These are phyloP conservation scores for Diabrotica virgifera DNA, from an alignment of 1,140 invertebrate species.

Conservation along the genomic window DNA sequence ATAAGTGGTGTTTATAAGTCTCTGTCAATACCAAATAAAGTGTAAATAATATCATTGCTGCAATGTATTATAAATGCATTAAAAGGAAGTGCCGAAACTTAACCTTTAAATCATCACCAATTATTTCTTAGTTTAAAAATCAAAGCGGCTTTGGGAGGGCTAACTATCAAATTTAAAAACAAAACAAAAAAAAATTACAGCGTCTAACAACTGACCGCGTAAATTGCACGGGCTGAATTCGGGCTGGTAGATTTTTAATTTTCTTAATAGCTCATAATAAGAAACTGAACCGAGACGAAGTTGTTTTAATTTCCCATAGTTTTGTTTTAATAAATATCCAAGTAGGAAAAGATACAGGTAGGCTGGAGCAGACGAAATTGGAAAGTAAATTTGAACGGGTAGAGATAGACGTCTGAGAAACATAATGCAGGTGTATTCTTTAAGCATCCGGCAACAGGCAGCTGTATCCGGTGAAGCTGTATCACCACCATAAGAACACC, in stretches of 20 bases:
- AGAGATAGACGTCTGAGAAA: conserved; percentile 44
- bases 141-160: not conserved
- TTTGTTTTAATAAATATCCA: conserved; percentile 22
- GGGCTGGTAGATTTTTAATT: conserved; percentile 9
- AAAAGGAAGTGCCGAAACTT: no score
- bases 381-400: conserved; percentile 37
- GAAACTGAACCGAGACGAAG: conserved; percentile 15
- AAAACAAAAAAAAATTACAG: conserved; percentile 5
- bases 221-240: conserved; percentile 10
- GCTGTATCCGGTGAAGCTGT: conserved; percentile 47
- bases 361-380: conserved; percentile 27
- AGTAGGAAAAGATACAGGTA: conserved; percentile 19
- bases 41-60: no score
- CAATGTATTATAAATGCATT: no score
- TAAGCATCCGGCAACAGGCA: conserved; percentile 44
- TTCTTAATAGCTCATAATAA: conserved; percentile 12
- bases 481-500: conserved; percentile 39
- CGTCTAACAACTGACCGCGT: conserved; percentile 8
- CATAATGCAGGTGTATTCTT: conserved; percentile 41
- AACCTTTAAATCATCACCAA: no score
- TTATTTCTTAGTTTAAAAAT: not conserved
- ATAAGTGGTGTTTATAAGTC: no score
- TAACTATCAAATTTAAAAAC: not conserved
- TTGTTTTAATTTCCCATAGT: conserved; percentile 30
- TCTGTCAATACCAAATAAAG: no score